These are phyloP conservation scores for Geopemphigus sp. DNA, from an alignment of 1,140 invertebrate species.

Conservation along the genomic window DNA sequence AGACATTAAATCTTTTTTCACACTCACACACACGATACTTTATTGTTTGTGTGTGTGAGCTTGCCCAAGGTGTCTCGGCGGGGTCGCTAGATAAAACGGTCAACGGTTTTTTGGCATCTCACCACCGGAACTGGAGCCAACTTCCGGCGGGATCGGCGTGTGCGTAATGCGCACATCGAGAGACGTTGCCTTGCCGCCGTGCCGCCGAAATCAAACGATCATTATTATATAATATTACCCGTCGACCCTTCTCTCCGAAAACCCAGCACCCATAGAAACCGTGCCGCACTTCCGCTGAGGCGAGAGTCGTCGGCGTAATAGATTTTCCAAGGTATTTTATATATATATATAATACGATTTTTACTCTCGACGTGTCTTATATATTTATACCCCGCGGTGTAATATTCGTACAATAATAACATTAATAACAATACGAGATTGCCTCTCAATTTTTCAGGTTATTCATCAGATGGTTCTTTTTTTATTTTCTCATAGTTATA, in stretches of 20 bases:
- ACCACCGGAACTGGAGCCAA: conserved; percentile 47
- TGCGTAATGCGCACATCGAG: conserved; percentile 33
- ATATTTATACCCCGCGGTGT: no score
- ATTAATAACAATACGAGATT: not conserved
- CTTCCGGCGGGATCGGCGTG: conserved; percentile 6
- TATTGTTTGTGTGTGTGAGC: no score
- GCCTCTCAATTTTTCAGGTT: no score
- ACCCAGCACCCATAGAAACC: no score
- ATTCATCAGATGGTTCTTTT: no score
- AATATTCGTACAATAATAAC: not conserved
- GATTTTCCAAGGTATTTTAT: conserved; percentile 21
- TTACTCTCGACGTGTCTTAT: not conserved
- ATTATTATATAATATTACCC: conserved; percentile 4
- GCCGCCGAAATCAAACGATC: conserved; percentile 34
- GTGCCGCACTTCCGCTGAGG: not conserved
- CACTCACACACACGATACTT: not conserved
- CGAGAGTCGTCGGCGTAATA: conserved; percentile 3
- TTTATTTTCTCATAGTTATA: no score
- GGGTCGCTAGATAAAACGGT: conserved; percentile 46
- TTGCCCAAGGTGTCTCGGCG: conserved; percentile 14
- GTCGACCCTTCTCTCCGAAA: no score
- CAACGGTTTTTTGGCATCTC: conserved; percentile 48
- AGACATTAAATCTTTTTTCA: conserved; percentile 35
- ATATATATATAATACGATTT: no score
- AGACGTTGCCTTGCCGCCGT: not conserved